Base-by-base conservation (phyloP, 2,888 invertebrate species). In the Acrobasis consociella region DNA sequence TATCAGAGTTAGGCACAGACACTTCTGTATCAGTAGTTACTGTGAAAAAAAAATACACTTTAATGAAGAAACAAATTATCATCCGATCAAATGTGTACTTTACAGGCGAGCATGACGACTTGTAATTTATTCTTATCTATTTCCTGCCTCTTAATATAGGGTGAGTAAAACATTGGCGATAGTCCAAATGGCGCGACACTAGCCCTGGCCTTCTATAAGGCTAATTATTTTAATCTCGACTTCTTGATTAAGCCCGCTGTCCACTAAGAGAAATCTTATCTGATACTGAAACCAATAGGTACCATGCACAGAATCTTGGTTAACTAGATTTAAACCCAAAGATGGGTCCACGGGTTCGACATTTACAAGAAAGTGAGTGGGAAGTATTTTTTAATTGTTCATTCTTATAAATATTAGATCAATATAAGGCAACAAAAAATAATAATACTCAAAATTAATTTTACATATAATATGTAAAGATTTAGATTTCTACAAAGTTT, bases 191-290 rank as follows among this genome's bases (percentile, higher is more conserved):
- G 72, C 76, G 82, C 82, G 89, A 89, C 89, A 87, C 80, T 83
- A 83, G 79, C 81, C 82, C 68, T 86, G 91, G 87, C 91, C 91
- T 86, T 86, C 77, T 65, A 68, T 75, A 81, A 87, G 88, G 91
- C 84, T 87, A 86, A 85, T 85, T 83, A 86, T 88, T 85, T 84
- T 82, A 82, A 84, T 86, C 81, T 78, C 76, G 80, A 52, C 31
- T 52, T 52, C 31, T 31, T 31, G 52, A 7, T 52, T 31, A 52
- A n/a, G 8, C 11, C 52, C 10, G 16, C 11, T 22, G 11, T 52
- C 31, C 52, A 46, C 46, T 46, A 13, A 13, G 13, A 13, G 10
- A 46, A 13, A 46, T 13, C 10, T 13, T 11, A 11, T 46, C n/a
- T 13, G n/a, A n/a, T 11, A 13, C 5, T 13, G 46, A 46, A 46